These are phyloP conservation scores for Drosophila subobscura DNA, from an alignment of 1,140 invertebrate genomes.

Conservation along the genomic window DNA sequence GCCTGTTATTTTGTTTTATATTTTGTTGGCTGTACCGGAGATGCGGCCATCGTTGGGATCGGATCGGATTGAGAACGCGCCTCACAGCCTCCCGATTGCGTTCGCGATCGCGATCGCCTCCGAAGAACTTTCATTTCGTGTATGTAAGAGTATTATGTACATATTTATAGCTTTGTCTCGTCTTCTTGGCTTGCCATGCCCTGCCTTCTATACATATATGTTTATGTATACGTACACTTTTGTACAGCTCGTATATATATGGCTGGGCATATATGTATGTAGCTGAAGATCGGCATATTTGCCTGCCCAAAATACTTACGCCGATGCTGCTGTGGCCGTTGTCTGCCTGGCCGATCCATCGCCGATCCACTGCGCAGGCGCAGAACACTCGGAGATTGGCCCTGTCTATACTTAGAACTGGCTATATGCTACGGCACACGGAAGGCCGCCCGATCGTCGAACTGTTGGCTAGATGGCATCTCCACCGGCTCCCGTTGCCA, in stretches of 20 bases:
- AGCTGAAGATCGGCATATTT: no score
- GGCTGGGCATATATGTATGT: conserved; percentile 46
- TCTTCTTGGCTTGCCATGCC: conserved; percentile 68
- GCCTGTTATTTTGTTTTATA: conserved; percentile 27
- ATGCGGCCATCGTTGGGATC: conserved; percentile 2
- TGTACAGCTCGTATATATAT: conserved; percentile 37
- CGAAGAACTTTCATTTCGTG: conserved; percentile 68
- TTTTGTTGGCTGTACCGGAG: conserved; percentile 41
- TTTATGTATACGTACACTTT: conserved; percentile 10
- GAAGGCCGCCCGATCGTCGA: conserved; percentile 76
- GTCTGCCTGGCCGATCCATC: conserved; percentile 37
- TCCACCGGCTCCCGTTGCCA: conserved; percentile 36
- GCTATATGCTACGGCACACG: conserved; percentile 53
- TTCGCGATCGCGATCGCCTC: background rate
- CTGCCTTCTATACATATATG: conserved; percentile 25
- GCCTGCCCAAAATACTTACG: conserved; percentile 49
- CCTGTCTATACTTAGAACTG: conserved; percentile 67
- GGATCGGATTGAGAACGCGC: conserved; percentile 37
- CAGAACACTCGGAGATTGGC: conserved; percentile 30
- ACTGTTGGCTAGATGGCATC: conserved; percentile 55
- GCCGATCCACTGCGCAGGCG: conserved; percentile 58
- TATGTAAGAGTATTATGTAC: conserved; percentile 36
- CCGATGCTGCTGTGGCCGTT: conserved; percentile 7
- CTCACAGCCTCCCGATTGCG: background rate
- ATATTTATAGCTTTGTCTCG: conserved; percentile 80